phyloP scores from a whole-genome alignment of 2,797 vertebrate genomes.

The Anguilla anguilla region DNA sequence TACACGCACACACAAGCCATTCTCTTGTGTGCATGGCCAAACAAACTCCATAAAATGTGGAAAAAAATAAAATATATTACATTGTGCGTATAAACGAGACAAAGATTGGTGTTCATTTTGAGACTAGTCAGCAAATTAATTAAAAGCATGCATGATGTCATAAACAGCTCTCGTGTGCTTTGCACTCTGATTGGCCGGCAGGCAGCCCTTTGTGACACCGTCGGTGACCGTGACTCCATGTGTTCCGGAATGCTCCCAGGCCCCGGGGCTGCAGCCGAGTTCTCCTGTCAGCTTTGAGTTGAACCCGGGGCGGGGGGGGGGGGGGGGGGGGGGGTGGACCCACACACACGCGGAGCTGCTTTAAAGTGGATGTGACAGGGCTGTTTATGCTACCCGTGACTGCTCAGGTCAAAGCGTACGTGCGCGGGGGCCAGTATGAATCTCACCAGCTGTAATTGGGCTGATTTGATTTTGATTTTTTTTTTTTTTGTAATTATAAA shows the following conservation, averaged over 20 bases:
- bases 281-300: not conserved
- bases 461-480: not conserved
- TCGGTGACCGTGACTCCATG: not conserved
- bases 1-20: not conserved
- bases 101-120: not conserved
- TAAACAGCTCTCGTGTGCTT: not conserved
- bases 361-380: not conserved
- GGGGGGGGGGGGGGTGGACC: too few relatives aligned
- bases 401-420: not conserved
- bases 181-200: not conserved
- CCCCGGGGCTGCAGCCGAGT: not conserved
- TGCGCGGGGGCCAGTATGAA: not conserved
- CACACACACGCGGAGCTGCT: not conserved
- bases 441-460: not conserved
- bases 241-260: not conserved
- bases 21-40: not conserved
- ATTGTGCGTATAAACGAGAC: not conserved
- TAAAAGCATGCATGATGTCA: not conserved
- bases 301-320: not conserved
- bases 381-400: not conserved
- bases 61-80: not conserved
- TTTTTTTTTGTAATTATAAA: slow-evolving; percentile 1
- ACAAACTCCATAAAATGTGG: not conserved
- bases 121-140: not conserved
- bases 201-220: not conserved